Evolutionary conservation across 2,888 invertebrate species (phyloP), one percentile per base, ranked within the genome.

Genomic region (Phortica okadai): DNA sequence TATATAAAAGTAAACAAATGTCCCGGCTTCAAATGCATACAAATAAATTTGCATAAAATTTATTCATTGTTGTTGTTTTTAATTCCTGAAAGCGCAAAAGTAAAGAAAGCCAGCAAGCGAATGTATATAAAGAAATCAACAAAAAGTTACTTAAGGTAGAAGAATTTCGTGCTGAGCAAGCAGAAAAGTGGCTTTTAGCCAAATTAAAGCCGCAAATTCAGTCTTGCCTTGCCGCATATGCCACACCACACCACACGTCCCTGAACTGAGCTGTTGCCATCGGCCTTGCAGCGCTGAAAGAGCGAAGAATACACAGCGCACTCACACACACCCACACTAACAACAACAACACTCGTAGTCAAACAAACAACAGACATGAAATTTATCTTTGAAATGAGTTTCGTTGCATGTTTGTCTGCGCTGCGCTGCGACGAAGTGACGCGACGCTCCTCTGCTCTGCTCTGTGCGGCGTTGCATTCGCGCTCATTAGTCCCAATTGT

Each of bases 141-240:
- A 50, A 50, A 50, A 50, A 50, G 50, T 50, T 50, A 50, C 50
- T 50, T 14, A 50, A 50, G 50, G 50, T 50, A 50, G 50, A 50
- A 50, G 50, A 50, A 50, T 50, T 50, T 50, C 50, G 14, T 50
- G 50, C 14, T 50, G 50, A 50, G 50, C 50, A 14, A 50, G 14
- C 50, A 11, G 14, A 14, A 66, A 66, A 66, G 66, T 66, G 66
- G 66, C 66, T 66, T 66, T 66, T 66, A 66, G 66, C 41, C 42
- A 66, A 66, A 66, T 66, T 66, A 66, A 66, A 66, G 66, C 66
- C 33, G n/a, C 66, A 66, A 66, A 66, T 11, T 42, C 42, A 21
- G 11, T 14, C 42, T 11, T 41, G 10, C 41, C 21, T 11, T 56
- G n/a, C 56, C 56, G 4, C 56, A 5, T n/a, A n/a, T n/a, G n/a